Evolutionary conservation across 2,888 invertebrate genomes (phyloP), one percentile per base, ranked within the genome.

Genomic region (Metellina segmentata): DNA sequence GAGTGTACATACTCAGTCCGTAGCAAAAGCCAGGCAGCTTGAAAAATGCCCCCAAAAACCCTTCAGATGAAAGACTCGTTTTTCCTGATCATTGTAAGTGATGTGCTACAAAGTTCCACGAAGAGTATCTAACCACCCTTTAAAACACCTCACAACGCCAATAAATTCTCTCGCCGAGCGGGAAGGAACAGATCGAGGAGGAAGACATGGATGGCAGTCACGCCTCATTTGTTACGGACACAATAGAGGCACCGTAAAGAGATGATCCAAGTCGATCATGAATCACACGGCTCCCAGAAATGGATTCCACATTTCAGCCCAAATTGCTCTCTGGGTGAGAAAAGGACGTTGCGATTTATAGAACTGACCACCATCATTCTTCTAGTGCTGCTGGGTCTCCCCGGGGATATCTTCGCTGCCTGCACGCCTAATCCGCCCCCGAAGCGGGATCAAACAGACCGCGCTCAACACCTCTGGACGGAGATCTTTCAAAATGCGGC

Each of bases 241-340:
- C 91, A 91, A 87, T 87, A 82, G 86, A 77, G 70, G 71, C 85
- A 19, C 34, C 52, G 81, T 85, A 90, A 86, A 90, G 85, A 85
- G 86, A 90, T 90, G 90, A 86, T 81, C 74, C 85, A 70, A 51
- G 51, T 20, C 81, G 82, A 91, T 78, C 91, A 91, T 91, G 86
- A 86, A 91, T 91, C 91, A 91, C 77, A 53, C 9, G 82, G 82
- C 53, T 71, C 81, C 49, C 79, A 91, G 91, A 87, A 91, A 91
- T 91, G 81, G 91, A 87, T 91, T 91, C 86, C 91, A 91, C 91
- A 91, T 91, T 91, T 87, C 86, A 82, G 86, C 86, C 82, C 70
- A 87, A 91, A 91, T 91, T 86, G 86, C 86, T 87, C 91, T 86
- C 87, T 77, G 89, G 89, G 89, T 89, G 89, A 69, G 89, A 83